Conservation (phyloP, 2,797 vertebrate genomes). For the Scyliorhinus canicula region DNA sequence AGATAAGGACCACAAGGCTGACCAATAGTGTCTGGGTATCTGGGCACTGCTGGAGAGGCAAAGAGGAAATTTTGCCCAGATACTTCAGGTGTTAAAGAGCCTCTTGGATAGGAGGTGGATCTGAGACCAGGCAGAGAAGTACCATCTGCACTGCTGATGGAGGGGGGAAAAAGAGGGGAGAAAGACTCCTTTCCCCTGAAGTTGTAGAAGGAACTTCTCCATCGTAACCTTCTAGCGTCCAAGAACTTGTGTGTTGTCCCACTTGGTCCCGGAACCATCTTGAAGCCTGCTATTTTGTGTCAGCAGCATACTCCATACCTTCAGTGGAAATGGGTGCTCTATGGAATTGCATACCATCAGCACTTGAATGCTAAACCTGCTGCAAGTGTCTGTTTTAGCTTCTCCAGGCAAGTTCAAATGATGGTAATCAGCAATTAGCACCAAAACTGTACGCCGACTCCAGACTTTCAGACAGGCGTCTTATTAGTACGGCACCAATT, state of each 20-base stretch:
- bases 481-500: neutral
- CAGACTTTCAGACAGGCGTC: neutral
- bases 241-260: neutral
- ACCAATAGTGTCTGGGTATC: neutral
- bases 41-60: neutral
- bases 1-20: neutral
- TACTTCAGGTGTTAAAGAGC: neutral
- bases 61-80: neutral
- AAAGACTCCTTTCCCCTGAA: neutral
- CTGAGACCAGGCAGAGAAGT: neutral
- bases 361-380: neutral
- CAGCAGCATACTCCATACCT: neutral
- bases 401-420: neutral
- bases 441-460: neutral
- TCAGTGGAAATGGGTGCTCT: neutral
- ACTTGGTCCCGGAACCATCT: neutral
- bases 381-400: neutral
- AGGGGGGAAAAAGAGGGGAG: neutral
- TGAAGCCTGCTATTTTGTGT: neutral
- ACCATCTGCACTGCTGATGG: too few relatives aligned
- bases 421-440: neutral
- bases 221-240: neutral
- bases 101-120: neutral
- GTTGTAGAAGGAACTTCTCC: neutral
- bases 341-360: neutral